Percentiles rank a stretch among this genome's conserved stretches.
phyloP scores from a whole-genome alignment of 2,113 vertebrate genomes.

The Mormyrus lacerda region DNA sequence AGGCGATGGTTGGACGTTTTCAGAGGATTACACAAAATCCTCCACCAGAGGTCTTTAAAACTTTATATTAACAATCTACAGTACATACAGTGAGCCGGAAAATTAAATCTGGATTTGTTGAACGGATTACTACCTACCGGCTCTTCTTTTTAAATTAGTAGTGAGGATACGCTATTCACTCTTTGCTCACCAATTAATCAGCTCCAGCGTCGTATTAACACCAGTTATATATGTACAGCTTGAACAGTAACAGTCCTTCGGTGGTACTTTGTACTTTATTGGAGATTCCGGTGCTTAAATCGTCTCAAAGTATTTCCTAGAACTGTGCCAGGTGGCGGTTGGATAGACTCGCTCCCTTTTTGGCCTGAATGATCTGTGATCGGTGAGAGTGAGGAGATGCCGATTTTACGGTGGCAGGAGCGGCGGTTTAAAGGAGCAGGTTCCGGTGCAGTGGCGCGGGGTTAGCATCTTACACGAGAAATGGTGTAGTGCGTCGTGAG shows the following conservation, averaged over 20 bases:
- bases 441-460: slow-evolving; percentile 83
- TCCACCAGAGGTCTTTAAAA: slow-evolving; percentile 39
- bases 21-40: slow-evolving; percentile 38
- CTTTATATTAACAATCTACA: slow-evolving; percentile 48
- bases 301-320: not conserved
- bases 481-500: slow-evolving; percentile 86
- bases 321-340: not conserved
- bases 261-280: slow-evolving; percentile 22
- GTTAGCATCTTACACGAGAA: slow-evolving; percentile 96
- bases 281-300: slow-evolving; percentile 5
- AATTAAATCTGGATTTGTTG: slow-evolving; percentile 6
- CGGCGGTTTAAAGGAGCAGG: slow-evolving; percentile 89
- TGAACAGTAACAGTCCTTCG: slow-evolving; percentile 32
- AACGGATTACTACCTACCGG: slow-evolving; percentile 27
- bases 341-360: slow-evolving; percentile 25
- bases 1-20: slow-evolving; percentile 52
- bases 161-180: slow-evolving; percentile 27
- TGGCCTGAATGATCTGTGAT: slow-evolving; percentile 43
- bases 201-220: slow-evolving; percentile 34
- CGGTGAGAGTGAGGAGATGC: slow-evolving; percentile 24
- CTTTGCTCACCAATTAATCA: slow-evolving; percentile 20
- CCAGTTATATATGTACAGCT: slow-evolving; percentile 31
- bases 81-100: slow-evolving; percentile 32
- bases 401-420: slow-evolving; percentile 74
- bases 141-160: slow-evolving; percentile 31